Base-by-base conservation (phyloP, 2,888 invertebrate species). In the Volucella zonaria region DNA sequence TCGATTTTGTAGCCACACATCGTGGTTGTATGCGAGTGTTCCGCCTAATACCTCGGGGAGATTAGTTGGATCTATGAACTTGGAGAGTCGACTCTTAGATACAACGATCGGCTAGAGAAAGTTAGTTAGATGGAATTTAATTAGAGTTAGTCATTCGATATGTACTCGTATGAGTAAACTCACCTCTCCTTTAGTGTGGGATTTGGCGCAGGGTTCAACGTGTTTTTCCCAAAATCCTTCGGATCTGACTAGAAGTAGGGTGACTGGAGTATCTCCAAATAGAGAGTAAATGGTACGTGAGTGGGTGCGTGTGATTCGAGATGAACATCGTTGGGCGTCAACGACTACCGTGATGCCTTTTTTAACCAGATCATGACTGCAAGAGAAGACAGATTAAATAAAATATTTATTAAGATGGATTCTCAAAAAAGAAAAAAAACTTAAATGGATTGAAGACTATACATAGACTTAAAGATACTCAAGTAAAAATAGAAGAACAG, bases 141-240 rank as follows among this genome's bases (percentile, higher is more conserved):
- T 51, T 14, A 52, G 40, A 18, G 56, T 64, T 56, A 66, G 59
- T 59, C 70, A 71, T 59, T 42, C 23, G 40, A n/a, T n/a, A 49
- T 11, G 11, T 23, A n/a, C 61, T 3, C 8, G 51, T 40, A 18
- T 23, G 8, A 43, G 15, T 54, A 43, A 23, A 62, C 87, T 87
- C 87, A 92, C 92, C 93, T 95, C 94, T 88, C 93, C 93, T 87
- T 94, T 93, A 87, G 93, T 93, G 86, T 93, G 93, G 2, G 93
- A 92, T 87, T 93, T 94, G 66, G 95, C 93, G 90, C 95, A 95
- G 87, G 94, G 94, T 89, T 95, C 95, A 58, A 96, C 94, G 89
- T 95, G 95, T 89, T 95, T 95, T 89, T 96, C 95, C 94, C 95
- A 95, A 92, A 95, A 95, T 59, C 95, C 95, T 89, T 96, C 96